Conservation (phyloP, 2,113 vertebrate genomes). For the Syngnathoides biaculeatus region DNA sequence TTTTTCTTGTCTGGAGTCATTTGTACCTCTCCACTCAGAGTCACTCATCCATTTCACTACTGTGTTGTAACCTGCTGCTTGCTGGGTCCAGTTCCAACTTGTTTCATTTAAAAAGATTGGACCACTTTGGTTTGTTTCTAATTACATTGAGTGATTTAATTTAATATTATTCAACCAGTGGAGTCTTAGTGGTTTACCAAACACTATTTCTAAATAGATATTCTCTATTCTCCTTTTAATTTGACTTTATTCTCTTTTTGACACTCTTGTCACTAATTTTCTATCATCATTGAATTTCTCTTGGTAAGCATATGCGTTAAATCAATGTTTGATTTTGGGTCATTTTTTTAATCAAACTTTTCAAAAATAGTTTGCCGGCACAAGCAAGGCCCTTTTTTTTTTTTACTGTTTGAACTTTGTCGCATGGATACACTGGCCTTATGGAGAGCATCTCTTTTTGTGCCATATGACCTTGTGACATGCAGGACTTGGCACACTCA, state of each 20-base stretch:
- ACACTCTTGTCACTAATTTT: not conserved
- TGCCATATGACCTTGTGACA: slow-evolving; percentile 22
- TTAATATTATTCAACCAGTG: no score
- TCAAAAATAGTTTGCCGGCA: slow-evolving; percentile 9
- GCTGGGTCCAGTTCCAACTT: slow-evolving; percentile 32
- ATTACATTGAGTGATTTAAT: not conserved
- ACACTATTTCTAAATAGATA: not conserved
- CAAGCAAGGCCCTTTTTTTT: slow-evolving; percentile 6
- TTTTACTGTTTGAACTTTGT: slow-evolving; percentile 27
- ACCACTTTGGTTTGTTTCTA: slow-evolving; percentile 2
- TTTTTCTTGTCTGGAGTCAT: slow-evolving; percentile 39
- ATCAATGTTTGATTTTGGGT: not conserved
- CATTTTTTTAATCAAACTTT: slow-evolving; percentile 1
- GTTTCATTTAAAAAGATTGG: slow-evolving; percentile 22
- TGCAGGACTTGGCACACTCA: slow-evolving; percentile 7
- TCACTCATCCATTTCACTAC: slow-evolving; percentile 52
- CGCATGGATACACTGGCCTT: slow-evolving; percentile 32
- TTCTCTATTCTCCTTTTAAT: not conserved
- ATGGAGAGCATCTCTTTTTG: slow-evolving; percentile 27
- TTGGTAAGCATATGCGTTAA: not conserved
- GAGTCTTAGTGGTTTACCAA: not conserved
- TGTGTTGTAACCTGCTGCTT: slow-evolving; percentile 41
- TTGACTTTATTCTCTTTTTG: not conserved
- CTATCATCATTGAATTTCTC: slow-evolving; percentile 1
- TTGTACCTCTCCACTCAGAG: slow-evolving; percentile 39